Percentiles rank a stretch among this genome's conserved stretches.
These are phyloP conservation scores for Corythornis leucogaster DNA, from an alignment of 2,797 vertebrate genomes.

Conservation along the genomic window DNA sequence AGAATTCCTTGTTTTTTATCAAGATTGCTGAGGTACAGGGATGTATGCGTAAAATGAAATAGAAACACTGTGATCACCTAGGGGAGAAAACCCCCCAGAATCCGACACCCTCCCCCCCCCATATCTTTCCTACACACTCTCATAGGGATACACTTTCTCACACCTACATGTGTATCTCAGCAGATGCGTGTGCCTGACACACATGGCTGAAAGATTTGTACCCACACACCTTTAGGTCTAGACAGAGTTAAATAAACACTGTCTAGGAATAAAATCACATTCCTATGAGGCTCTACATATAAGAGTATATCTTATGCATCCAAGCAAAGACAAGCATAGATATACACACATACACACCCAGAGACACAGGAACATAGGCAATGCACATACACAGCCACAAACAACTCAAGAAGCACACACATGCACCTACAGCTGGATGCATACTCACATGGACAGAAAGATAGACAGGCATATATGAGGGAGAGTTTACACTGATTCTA, in stretches of 20 bases:
- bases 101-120: accelerated
- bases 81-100: not conserved
- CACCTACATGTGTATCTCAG: not conserved
- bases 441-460: constrained; percentile 42
- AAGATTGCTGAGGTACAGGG: not conserved
- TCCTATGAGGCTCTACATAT: not conserved
- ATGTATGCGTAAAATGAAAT: not conserved
- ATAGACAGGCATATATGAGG: not conserved
- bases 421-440: not conserved
- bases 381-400: not conserved
- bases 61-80: not conserved
- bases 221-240: not conserved
- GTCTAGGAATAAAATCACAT: not conserved
- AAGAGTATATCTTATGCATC: not conserved
- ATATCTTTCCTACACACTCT: not conserved
- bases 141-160: not conserved
- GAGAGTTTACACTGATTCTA: not conserved
- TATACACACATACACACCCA: not conserved
- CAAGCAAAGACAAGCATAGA: not conserved
- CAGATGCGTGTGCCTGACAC: not conserved
- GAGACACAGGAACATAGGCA: not conserved
- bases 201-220: accelerated
- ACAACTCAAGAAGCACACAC: not conserved
- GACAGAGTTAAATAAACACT: not conserved
- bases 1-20: not conserved